Base-by-base conservation (phyloP, 2,797 vertebrate genomes). In the Anguilla marmorata region DNA sequence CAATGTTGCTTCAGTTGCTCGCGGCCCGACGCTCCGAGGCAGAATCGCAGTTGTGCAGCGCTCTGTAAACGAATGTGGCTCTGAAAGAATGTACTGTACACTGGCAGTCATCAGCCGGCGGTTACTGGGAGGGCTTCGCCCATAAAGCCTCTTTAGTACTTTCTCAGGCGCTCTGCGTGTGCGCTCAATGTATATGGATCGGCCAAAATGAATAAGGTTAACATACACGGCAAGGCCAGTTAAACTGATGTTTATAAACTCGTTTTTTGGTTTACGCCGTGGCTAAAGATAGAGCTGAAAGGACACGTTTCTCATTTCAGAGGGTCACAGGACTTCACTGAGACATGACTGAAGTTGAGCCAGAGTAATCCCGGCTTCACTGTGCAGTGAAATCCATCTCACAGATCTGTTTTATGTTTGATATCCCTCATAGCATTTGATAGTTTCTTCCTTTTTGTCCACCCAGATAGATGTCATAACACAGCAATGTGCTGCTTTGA, bases 51-150 rank as follows among this genome's bases (percentile, higher is more conserved):
- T 92, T 91, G 92, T 92, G 93, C 91, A 93, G 92, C 93, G 91
- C 92, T 90, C 91, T 83, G 90, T 91, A 92, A 90, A 86, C 90
- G 91, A 91, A 91, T 85, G 91, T 91, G 90, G 90, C 91, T 94
- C 92, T 96, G 93, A 96, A 96, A 95, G 94, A 95, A 95, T 95
- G 93, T 93, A 93, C 94, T 95, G 95, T 95, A 93, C 93, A 91
- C 93, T 92, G 91, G 92, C 94, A 93, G 94, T 95, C 94, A 93
- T 94, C 93, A 91, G 93, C 93, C 93, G 94, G 95, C 93, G 94
- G 94, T 95, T 93, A 94, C 72, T 90, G 91, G 92, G 90, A 92
- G 93, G 92, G 93, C 93, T 91, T 79, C 91, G 92, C 93, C 79
- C 94, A 96, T 95, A 95, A 95, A 96, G 94, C 90, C 91, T 91